Evolutionary conservation across 2,797 vertebrate genomes (phyloP).

Genomic region (Helicolenus hilgendorfi): DNA sequence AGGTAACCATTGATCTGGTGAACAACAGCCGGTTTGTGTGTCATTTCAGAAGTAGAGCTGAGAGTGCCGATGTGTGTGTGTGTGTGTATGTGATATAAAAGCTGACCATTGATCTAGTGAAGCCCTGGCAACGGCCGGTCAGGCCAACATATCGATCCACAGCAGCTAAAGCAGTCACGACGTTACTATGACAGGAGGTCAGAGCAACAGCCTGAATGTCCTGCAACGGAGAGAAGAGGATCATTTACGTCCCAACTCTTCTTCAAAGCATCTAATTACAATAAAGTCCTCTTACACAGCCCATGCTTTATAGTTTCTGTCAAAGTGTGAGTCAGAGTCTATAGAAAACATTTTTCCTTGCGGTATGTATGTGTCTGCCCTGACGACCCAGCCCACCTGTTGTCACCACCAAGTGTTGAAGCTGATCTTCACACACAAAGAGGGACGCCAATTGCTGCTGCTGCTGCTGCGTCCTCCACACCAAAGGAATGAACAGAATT

Average conservation of each 20-base stretch:
- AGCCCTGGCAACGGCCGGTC: slow-evolving; percentile 30
- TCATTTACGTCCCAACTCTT: slow-evolving; percentile 7
- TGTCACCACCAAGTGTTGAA: slow-evolving; percentile 50
- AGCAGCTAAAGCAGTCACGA: slow-evolving; percentile 65
- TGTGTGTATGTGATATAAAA: slow-evolving; percentile 51
- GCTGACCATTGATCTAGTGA: slow-evolving; percentile 64
- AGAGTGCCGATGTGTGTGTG: background rate
- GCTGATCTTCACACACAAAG: slow-evolving; percentile 33
- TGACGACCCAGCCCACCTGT: slow-evolving; percentile 74
- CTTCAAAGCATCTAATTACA: slow-evolving; percentile 3
- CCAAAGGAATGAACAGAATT: slow-evolving; percentile 66
- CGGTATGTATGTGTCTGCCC: background rate
- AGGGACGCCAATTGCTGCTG: slow-evolving; percentile 41
- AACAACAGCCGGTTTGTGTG: slow-evolving; percentile 35
- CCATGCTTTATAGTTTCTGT: background rate
- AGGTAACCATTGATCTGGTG: slow-evolving; percentile 55
- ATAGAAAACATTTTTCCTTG: background rate
- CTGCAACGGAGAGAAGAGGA: background rate
- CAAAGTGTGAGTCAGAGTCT: slow-evolving; percentile 14
- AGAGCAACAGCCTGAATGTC: slow-evolving; percentile 7
- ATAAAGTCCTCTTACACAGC: background rate
- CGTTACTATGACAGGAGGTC: slow-evolving; percentile 30
- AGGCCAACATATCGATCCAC: slow-evolving; percentile 63
- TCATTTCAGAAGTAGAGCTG: slow-evolving; percentile 10
- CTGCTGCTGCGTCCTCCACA: slow-evolving; percentile 31